Percentiles rank a stretch among this genome's conserved stretches.
phyloP scores from a whole-genome alignment of 2,888 invertebrate genomes.

The Macrosoma leucophasiata region DNA sequence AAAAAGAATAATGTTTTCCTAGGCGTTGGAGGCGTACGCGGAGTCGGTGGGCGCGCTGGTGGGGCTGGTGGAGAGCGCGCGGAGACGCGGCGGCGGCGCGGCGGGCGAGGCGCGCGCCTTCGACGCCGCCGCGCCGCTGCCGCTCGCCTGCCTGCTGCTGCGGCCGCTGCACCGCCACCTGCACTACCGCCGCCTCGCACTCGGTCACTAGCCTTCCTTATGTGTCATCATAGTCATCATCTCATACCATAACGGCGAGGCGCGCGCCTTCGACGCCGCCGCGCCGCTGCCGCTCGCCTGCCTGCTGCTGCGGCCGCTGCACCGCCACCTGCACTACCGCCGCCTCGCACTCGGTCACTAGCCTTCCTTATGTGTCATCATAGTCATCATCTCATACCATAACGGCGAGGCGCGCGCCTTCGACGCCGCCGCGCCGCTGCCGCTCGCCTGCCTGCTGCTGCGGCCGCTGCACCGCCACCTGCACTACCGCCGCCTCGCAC shows the following conservation, averaged over 20 bases:
- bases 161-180: slow-evolving; percentile 92
- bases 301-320: slow-evolving; percentile 90
- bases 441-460: slow-evolving; percentile 88
- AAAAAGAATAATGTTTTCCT: too few relatives aligned
- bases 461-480: slow-evolving; percentile 92
- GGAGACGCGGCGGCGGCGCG: slow-evolving; percentile 81
- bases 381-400: too few relatives aligned
- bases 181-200: slow-evolving; percentile 80
- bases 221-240: background rate
- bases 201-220: slow-evolving; percentile 14
- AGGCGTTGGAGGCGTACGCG: slow-evolving; percentile 81
- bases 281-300: slow-evolving; percentile 85
- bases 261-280: slow-evolving; percentile 74
- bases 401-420: slow-evolving; percentile 41
- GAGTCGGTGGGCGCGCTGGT: slow-evolving; percentile 82
- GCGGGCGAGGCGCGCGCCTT: slow-evolving; percentile 59
- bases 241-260: slow-evolving; percentile 26
- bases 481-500: slow-evolving; percentile 80
- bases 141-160: slow-evolving; percentile 88
- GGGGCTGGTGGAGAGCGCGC: slow-evolving; percentile 86
- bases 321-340: slow-evolving; percentile 90
- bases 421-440: slow-evolving; percentile 81
- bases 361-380: too few relatives aligned
- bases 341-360: slow-evolving; percentile 42
- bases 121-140: slow-evolving; percentile 81